Percentiles rank a stretch among this genome's conserved stretches.
Conservation (phyloP, 2,113 vertebrate species). For the Etheostoma spectabile region DNA sequence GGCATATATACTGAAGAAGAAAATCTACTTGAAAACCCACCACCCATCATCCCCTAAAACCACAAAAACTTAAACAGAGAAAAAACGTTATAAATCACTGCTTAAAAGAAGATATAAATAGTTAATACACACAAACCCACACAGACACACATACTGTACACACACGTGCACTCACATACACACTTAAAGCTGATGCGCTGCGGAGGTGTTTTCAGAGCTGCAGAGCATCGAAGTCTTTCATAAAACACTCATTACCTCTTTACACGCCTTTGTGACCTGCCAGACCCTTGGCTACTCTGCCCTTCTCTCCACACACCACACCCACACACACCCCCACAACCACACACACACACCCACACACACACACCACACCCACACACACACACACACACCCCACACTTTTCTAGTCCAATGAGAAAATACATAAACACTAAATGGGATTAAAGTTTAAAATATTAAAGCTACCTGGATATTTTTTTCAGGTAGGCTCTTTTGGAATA, state of each 20-base stretch:
- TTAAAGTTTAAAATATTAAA: slow-evolving; percentile 64
- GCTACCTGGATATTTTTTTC: slow-evolving; percentile 35
- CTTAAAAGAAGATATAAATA: slow-evolving; percentile 81
- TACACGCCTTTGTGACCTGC: slow-evolving; percentile 83
- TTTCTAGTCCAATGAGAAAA: slow-evolving; percentile 56
- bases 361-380: slow-evolving; percentile 24
- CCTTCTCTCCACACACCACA: slow-evolving; percentile 29
- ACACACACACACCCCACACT: slow-evolving; percentile 34
- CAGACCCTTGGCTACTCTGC: slow-evolving; percentile 67
- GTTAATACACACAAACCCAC: slow-evolving; percentile 60
- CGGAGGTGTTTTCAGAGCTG: slow-evolving; percentile 77
- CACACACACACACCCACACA: not conserved
- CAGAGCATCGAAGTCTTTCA: slow-evolving; percentile 78
- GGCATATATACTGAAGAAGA: slow-evolving; percentile 44
- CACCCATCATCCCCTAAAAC: slow-evolving; percentile 64
- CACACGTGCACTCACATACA: slow-evolving; percentile 22
- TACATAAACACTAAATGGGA: slow-evolving; percentile 75
- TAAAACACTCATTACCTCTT: slow-evolving; percentile 83
- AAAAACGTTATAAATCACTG: slow-evolving; percentile 84
- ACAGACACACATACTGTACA: slow-evolving; percentile 32
- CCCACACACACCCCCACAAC: slow-evolving; percentile 15
- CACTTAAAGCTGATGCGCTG: slow-evolving; percentile 71
- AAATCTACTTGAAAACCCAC: slow-evolving; percentile 52
- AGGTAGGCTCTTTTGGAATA: slow-evolving; percentile 14
- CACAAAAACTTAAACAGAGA: slow-evolving; percentile 80